Base-by-base conservation (phyloP, 2,113 vertebrate species). In the Ivindomyrus marchei region DNA sequence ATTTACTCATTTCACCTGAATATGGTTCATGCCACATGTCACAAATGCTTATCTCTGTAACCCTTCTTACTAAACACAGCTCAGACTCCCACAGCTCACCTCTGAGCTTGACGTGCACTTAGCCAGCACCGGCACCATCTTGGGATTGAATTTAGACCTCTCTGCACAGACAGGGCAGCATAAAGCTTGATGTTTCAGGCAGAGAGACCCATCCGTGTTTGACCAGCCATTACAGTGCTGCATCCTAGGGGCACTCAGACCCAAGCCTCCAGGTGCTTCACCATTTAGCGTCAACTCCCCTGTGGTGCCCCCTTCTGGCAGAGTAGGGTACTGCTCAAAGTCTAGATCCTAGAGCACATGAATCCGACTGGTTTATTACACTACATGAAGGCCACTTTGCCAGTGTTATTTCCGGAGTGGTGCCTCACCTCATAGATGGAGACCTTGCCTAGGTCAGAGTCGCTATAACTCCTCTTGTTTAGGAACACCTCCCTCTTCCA, bases 391-490 rank as follows among this genome's bases (percentile, higher is more conserved):
- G 5, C 9, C 21, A 19, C 10, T 8, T 47, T 85, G 3, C 21
- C 42, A 3, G 83, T 85, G 83, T 85, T 85, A 42, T 85, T 24
- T 66, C 87, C 49, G n/a, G 85, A 24, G 21, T 90, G 4, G 89
- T 53, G 46, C 86, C 80, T 92, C 45, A 94, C 94, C 93, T 95
- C 90, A 47, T 90, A 88, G 1, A 92, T 92, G 85, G 90, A 85
- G 8, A 96, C 94, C 92, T 94, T 96, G 91, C 93, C 93, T 90
- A 97, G 94, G 87, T 96, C 96, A 42, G 96, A 96, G 74, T 96
- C 96, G 52, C 96, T 96, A 91, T 95, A 96, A 95, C 96, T 96
- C 83, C 94, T 92, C 91, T 95, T 96, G 92, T 95, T 93, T 87
- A 94, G 80, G 58, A 96, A 89, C 19, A 95, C 89, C 1, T 94